phyloP scores from a whole-genome alignment of 2,888 invertebrate species.

The Acleris sparsana region DNA sequence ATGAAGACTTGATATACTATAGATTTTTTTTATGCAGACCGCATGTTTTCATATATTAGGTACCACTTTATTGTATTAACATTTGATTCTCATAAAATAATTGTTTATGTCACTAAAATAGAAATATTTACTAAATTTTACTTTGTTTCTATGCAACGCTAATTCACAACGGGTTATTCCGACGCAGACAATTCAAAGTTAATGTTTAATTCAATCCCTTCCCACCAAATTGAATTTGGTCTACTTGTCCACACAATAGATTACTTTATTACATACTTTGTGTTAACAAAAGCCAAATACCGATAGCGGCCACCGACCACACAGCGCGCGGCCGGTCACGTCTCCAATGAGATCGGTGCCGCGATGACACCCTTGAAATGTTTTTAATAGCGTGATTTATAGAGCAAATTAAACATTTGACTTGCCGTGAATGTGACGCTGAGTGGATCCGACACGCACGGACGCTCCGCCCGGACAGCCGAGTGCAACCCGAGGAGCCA shows the following conservation, averaged over 20 bases:
- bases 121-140: no score
- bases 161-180: constrained; percentile 37
- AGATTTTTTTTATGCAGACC: no score
- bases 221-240: constrained; percentile 70
- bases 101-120: no score
- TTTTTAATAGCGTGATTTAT: constrained; percentile 82
- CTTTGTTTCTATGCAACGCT: neutral
- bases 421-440: constrained; percentile 81
- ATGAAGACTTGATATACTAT: no score
- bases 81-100: no score
- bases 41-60: no score
- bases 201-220: constrained; percentile 54
- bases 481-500: constrained; percentile 9
- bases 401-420: constrained; percentile 84
- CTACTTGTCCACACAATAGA: constrained; percentile 59
- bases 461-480: constrained; percentile 51
- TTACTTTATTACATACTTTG: constrained; percentile 37
- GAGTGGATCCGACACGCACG: constrained; percentile 83
- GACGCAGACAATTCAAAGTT: constrained; percentile 27
- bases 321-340: constrained; percentile 74
- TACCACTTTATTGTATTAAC: no score
- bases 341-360: constrained; percentile 77
- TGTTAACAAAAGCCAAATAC: constrained; percentile 60
- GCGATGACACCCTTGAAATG: constrained; percentile 83
- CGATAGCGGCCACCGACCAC: constrained; percentile 62